Base-by-base conservation (phyloP, 2,797 vertebrate genomes). In the Myioborus miniatus region DNA sequence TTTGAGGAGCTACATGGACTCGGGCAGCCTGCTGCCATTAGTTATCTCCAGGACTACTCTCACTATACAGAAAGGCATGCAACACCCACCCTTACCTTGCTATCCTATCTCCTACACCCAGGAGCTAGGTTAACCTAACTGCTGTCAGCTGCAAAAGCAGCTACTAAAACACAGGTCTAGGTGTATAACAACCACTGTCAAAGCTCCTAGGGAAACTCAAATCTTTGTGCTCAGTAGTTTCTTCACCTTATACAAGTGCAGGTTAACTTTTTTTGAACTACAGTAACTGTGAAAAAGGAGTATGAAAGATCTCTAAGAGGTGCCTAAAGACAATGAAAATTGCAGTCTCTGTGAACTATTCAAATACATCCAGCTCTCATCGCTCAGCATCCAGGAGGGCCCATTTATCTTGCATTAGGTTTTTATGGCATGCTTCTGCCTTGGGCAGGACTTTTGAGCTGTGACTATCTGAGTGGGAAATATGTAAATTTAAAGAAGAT, bases 401-500 rank as follows among this genome's bases (percentile, higher is more conserved):
- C 64, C 89, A 95, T 83, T 96, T 95, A 92, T 94, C 89, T 80
- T 80, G 29, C 53, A 77, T 71, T 75, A 80, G n/a, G 37, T 50
- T 94, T 95, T 95, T 79, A 94, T 39, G 43, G 75, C 5, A 1
- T 67, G 52, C 26, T 82, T 87, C 94, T 82, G 94, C 95, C 93
- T 92, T 64, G 53, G 90, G 94, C 81, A 77, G 55, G 65, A 87
- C 78, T 74, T 90, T 13, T 43, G 58, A 95, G 78, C 89, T 94
- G 89, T 50, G 87, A 89, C 75, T 84, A 84, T 60, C 41, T 89
- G 71, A 90, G 88, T 10, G 34, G 36, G 53, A 17, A 90, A 85
- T 80, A 90, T 81, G 87, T 68, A 92, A 82, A 93, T 85, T 82
- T 84, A 70, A 95, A 93, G 52, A 89, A 70, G 68, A 87, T n/a